A percentile compares a stretch with the other conserved stretches of the same genome.
phyloP scores from a whole-genome alignment of 2,888 invertebrate genomes.

The Theodoxus fluviatilis region DNA sequence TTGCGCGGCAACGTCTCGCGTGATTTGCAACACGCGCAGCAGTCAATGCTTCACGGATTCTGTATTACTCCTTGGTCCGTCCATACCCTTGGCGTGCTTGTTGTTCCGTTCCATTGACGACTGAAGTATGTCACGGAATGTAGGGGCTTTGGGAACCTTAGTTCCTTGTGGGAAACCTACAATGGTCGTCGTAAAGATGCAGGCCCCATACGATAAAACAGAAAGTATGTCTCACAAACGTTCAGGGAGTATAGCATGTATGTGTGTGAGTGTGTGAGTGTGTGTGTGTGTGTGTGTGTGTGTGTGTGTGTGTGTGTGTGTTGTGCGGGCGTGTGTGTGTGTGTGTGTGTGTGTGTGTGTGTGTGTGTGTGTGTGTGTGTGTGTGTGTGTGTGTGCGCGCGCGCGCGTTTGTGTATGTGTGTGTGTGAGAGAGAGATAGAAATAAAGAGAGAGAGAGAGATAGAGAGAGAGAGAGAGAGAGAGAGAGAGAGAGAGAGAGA shows the following conservation, averaged over 20 bases:
- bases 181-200: too few relatives aligned
- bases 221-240: not conserved
- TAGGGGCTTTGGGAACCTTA: too few relatives aligned
- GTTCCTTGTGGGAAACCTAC: too few relatives aligned
- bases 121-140: too few relatives aligned
- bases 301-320: not conserved
- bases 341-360: not conserved
- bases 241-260: not conserved
- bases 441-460: not conserved
- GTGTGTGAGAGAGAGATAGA: not conserved
- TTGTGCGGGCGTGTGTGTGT: not conserved
- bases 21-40: too few relatives aligned
- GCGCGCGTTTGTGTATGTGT: not conserved
- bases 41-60: too few relatives aligned
- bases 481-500: slow-evolving; percentile 22
- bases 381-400: not conserved
- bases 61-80: too few relatives aligned
- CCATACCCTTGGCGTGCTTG: too few relatives aligned
- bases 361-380: not conserved
- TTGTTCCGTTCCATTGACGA: too few relatives aligned
- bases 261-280: not conserved
- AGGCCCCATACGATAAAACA: too few relatives aligned
- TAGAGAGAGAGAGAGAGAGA: slow-evolving; percentile 19
- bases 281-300: not conserved
- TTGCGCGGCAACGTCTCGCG: too few relatives aligned